Evolutionary conservation across 2,113 vertebrate genomes (phyloP).

Genomic region (Prunella himalayana): DNA sequence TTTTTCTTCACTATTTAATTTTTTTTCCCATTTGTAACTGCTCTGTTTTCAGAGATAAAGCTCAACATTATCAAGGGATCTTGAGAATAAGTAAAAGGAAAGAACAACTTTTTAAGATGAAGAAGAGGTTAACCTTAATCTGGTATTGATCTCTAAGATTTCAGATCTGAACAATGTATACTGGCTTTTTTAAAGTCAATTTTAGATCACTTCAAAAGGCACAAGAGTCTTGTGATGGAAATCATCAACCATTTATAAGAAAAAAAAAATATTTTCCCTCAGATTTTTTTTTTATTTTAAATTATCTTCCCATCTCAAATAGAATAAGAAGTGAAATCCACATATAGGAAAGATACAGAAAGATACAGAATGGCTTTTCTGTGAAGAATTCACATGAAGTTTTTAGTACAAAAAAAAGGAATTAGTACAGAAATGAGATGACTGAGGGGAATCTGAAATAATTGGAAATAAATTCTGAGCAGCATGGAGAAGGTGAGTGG

Average conservation of each 20-base stretch:
- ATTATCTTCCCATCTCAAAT: background rate
- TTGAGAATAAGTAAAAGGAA: background rate
- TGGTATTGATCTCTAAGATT: background rate
- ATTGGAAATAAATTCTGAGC: background rate
- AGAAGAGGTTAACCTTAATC: background rate
- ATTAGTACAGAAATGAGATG: background rate
- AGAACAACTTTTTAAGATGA: background rate
- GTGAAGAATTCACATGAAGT: background rate
- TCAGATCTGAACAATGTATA: background rate
- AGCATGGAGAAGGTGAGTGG: background rate
- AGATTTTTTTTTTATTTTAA: background rate
- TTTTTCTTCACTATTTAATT: background rate
- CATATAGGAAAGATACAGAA: background rate
- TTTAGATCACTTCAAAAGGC: background rate
- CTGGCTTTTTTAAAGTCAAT: background rate
- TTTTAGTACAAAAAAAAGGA: background rate
- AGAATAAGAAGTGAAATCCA: background rate
- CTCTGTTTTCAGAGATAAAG: background rate
- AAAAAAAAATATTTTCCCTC: background rate
- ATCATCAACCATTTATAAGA: background rate
- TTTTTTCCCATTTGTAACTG: background rate
- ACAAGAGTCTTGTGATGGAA: background rate
- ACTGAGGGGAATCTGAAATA: background rate
- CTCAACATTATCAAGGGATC: background rate
- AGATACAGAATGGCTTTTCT: background rate